Percentiles rank a stretch among this genome's conserved stretches.
Conservation (phyloP, 37 sponge, comb jelly and placozoan genomes). For the Sycon ciliatum region DNA sequence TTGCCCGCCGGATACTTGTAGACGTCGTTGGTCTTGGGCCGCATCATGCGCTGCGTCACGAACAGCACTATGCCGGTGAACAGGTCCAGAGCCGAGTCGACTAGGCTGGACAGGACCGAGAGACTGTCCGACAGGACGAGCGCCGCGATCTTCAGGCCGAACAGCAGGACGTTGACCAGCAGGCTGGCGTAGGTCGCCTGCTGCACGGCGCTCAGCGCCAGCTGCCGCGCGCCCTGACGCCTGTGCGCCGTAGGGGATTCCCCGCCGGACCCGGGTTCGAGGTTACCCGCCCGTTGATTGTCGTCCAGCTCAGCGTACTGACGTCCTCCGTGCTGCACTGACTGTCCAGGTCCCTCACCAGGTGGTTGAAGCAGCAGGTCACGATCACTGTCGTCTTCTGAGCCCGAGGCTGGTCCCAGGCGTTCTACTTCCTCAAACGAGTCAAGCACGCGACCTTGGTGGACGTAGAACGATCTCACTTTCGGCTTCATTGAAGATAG, state of each 20-base stretch:
- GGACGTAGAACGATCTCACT: background rate
- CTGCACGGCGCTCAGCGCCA: too few species aligned
- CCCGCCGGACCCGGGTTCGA: too few species aligned
- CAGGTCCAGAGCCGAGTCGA: conserved; percentile 48
- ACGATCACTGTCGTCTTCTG: too few species aligned
- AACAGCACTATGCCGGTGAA: conserved; percentile 42
- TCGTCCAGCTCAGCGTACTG: too few species aligned
- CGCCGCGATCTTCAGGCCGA: conserved; percentile 34
- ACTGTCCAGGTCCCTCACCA: too few species aligned
- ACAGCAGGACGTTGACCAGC: conserved; percentile 31
- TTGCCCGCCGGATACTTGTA: conserved; percentile 43
- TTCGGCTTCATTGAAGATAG: too few species aligned
- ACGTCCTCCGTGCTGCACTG: too few species aligned
- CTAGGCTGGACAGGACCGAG: conserved; percentile 40
- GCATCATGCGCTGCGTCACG: conserved; percentile 25
- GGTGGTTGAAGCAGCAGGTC: too few species aligned
- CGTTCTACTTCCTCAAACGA: conserved; percentile 10
- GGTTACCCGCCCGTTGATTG: too few species aligned
- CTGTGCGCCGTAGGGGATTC: too few species aligned
- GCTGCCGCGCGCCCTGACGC: too few species aligned
- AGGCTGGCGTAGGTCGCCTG: conserved; percentile 38
- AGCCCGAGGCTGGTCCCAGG: too few species aligned
- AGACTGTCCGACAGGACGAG: conserved; percentile 40
- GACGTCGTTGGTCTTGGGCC: background rate
- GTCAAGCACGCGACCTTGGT: background rate